phyloP scores from a whole-genome alignment of 1,140 invertebrate genomes.

The Drosophila parabipectinata region DNA sequence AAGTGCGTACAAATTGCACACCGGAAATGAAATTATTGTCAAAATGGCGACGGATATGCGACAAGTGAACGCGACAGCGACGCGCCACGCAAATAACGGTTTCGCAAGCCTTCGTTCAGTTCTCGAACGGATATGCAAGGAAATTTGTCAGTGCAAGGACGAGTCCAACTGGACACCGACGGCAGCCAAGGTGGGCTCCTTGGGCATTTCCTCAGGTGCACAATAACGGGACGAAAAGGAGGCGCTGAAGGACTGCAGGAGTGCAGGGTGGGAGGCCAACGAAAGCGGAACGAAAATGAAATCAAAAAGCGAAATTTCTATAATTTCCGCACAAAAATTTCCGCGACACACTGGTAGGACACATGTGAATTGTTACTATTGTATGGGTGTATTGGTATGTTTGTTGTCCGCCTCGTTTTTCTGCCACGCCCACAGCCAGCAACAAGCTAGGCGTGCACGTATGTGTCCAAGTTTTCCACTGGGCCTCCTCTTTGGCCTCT shows the following conservation, averaged over 20 bases:
- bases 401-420: slow-evolving; percentile 7
- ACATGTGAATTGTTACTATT: slow-evolving; percentile 17
- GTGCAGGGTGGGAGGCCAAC: slow-evolving; percentile 21
- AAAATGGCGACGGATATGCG: slow-evolving; percentile 72
- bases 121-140: slow-evolving; percentile 68
- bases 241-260: not conserved
- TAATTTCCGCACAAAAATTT: slow-evolving; percentile 81
- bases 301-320: slow-evolving; percentile 80
- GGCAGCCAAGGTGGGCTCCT: slow-evolving; percentile 33
- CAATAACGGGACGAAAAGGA: not conserved
- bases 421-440: slow-evolving; percentile 65
- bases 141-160: slow-evolving; percentile 75
- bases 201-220: slow-evolving; percentile 56
- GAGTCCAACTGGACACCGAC: slow-evolving; percentile 28
- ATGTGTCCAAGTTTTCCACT: slow-evolving; percentile 56
- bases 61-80: slow-evolving; percentile 57
- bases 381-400: slow-evolving; percentile 8
- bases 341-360: slow-evolving; percentile 49
- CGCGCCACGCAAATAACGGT: slow-evolving; percentile 61
- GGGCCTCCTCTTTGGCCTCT: slow-evolving; percentile 3
- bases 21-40: slow-evolving; percentile 70
- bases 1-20: slow-evolving; percentile 54
- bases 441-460: slow-evolving; percentile 57
- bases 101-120: slow-evolving; percentile 43
- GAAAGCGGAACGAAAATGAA: slow-evolving; percentile 62